phyloP scores from a whole-genome alignment of 2,888 invertebrate genomes.

The Megaustenia siamemsis region DNA sequence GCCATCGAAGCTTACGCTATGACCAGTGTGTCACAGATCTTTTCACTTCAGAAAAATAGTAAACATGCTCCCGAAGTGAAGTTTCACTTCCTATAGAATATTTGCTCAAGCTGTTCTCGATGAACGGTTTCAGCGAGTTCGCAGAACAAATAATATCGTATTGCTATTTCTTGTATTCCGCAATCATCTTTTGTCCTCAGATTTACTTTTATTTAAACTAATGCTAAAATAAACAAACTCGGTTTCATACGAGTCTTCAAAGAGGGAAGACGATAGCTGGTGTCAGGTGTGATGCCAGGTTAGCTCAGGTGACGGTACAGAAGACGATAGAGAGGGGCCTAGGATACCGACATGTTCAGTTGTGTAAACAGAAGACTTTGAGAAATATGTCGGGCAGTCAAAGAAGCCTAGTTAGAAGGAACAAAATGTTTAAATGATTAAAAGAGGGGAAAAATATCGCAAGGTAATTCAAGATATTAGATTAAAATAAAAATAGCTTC shows the following conservation, averaged over 20 bases:
- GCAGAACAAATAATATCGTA: background rate
- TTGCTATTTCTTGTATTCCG: background rate
- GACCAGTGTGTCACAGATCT: background rate
- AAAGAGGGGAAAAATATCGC: too few species aligned
- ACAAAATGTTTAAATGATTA: too few species aligned
- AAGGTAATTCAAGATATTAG: too few species aligned
- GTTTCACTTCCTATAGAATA: background rate
- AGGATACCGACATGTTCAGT: background rate
- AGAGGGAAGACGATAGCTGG: background rate
- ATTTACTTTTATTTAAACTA: background rate
- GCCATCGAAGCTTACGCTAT: background rate
- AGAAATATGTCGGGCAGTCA: too few species aligned
- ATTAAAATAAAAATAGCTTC: too few species aligned
- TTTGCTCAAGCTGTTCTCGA: slow-evolving; percentile 1
- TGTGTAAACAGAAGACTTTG: background rate
- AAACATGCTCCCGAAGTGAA: background rate
- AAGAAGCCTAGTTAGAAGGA: too few species aligned
- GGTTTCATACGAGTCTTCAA: background rate
- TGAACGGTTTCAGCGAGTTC: background rate
- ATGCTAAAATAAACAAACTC: background rate
- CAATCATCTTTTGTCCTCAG: background rate
- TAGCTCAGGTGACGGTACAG: background rate
- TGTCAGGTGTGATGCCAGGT: slow-evolving; percentile 2
- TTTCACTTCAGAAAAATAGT: background rate
- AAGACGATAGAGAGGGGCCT: background rate